Base-by-base conservation (phyloP, 2,888 invertebrate genomes). In the Willowsia nigromaculata region DNA sequence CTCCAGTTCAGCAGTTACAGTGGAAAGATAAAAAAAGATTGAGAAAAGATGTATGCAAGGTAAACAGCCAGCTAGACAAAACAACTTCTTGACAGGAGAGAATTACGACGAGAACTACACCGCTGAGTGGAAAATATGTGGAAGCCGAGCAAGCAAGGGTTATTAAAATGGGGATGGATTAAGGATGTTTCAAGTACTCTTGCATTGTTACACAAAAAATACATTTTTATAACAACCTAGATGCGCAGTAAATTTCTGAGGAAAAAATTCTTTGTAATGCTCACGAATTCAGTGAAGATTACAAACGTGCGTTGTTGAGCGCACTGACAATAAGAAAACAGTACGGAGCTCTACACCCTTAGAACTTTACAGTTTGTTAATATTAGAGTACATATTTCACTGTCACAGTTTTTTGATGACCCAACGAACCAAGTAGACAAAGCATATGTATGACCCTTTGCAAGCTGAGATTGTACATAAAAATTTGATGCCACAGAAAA, bases 81-180 rank as follows among this genome's bases (percentile, higher is more conserved):
- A 78, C 30, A 80, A 71, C 25, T 81, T 82, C 85, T 43, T 85
- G 85, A 85, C 85, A 89, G 76, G 71, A 65, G 56, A 82, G 82
- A 71, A 85, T 85, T 85, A 89, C 62, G 85, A 89, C 80, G 37
- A 43, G 33, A 6, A 33, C 47, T 33, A 56, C 13, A 65, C 47
- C 65, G 78, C 30, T 62, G 74, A 56, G 74, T 30, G 27, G 62
- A 76, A 76, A 85, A 76, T 33, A 76, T 85, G 76, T 85, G 76
- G 85, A 85, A 80, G 56, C 40, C 25, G 18, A 56, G 50, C 13
- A 37, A 56, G 50, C 13, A 47, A 84, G 84, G 84, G 74, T 83
- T 84, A 84, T 71, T 71, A 74, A 62, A 71, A 74, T 53, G 25
- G 83, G 68, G 74, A 37, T 56, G 71, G 56, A 84, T 84, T 74